Evolutionary conservation across 2,888 invertebrate species (phyloP).

Genomic region (Lithophane leautieri): DNA sequence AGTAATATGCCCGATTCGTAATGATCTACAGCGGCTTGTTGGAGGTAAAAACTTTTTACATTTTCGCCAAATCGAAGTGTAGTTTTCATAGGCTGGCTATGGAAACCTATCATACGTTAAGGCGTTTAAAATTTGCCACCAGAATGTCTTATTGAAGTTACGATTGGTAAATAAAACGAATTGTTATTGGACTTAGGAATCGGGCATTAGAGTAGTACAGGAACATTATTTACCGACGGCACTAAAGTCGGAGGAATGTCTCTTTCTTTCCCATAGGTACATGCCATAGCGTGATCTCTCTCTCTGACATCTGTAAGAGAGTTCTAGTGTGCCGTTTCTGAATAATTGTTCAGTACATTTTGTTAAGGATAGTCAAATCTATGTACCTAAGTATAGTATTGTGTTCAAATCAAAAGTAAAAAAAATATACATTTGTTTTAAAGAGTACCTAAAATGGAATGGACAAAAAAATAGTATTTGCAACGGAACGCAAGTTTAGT

Average conservation of each 20-base stretch:
- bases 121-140: background rate
- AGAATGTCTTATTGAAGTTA: background rate
- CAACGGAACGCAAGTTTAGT: background rate
- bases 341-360: slow-evolving; percentile 23
- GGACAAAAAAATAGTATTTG: background rate
- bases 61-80: background rate
- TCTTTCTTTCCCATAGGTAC: background rate
- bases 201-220: background rate
- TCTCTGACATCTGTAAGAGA: background rate
- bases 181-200: background rate
- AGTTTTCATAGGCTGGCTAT: background rate
- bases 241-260: background rate
- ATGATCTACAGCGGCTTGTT: background rate
- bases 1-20: slow-evolving; percentile 4
- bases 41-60: background rate
- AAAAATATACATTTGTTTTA: background rate
- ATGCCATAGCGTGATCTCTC: background rate
- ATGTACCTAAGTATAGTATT: slow-evolving; percentile 43
- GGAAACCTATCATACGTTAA: background rate
- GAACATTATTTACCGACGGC: slow-evolving; percentile 7
- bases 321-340: background rate
- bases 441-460: background rate
- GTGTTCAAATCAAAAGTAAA: slow-evolving; percentile 46
- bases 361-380: slow-evolving; percentile 38
- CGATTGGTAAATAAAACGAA: background rate